Conservation (phyloP, 2,797 vertebrate genomes). For the Oophaga sylvatica region DNA sequence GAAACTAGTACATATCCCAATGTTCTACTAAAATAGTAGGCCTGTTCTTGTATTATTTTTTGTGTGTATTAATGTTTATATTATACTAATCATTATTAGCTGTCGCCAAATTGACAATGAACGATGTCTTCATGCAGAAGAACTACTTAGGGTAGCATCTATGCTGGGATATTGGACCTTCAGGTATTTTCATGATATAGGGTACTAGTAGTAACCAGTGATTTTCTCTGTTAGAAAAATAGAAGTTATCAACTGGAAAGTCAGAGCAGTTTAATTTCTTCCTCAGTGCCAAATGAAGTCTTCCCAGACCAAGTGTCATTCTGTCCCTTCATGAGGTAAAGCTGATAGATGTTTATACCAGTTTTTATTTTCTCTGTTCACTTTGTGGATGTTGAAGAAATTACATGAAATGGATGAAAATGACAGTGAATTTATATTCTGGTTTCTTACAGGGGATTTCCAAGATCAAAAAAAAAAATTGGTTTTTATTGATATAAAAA, state of each 20-base stretch:
- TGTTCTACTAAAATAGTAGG: slow-evolving; percentile 15
- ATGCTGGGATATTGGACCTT: slow-evolving; percentile 30
- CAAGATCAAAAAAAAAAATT: too few species aligned
- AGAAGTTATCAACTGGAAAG: slow-evolving; percentile 27
- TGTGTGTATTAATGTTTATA: slow-evolving; percentile 15
- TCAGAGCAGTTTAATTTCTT: slow-evolving; percentile 66
- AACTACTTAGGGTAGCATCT: not conserved
- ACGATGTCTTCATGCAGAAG: slow-evolving; percentile 15
- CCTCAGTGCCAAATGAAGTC: slow-evolving; percentile 70
- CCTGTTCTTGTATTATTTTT: not conserved
- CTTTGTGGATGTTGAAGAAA: not conserved
- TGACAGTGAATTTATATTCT: not conserved
- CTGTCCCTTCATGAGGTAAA: slow-evolving; percentile 21
- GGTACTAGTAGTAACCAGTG: slow-evolving; percentile 17
- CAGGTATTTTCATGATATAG: slow-evolving; percentile 34
- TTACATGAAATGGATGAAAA: not conserved
- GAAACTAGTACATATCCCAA: slow-evolving; percentile 43
- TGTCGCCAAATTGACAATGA: slow-evolving; percentile 40
- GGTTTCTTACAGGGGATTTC: not conserved
- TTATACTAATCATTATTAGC: slow-evolving; percentile 25
- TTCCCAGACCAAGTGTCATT: slow-evolving; percentile 43
- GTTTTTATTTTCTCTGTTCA: not conserved
- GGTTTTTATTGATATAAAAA: too few species aligned
- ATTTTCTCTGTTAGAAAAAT: not conserved
- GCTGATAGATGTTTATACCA: not conserved